Percentiles rank a stretch among this genome's conserved stretches.
Conservation (phyloP, 2,113 vertebrate genomes). For the Nesogale talazaci region DNA sequence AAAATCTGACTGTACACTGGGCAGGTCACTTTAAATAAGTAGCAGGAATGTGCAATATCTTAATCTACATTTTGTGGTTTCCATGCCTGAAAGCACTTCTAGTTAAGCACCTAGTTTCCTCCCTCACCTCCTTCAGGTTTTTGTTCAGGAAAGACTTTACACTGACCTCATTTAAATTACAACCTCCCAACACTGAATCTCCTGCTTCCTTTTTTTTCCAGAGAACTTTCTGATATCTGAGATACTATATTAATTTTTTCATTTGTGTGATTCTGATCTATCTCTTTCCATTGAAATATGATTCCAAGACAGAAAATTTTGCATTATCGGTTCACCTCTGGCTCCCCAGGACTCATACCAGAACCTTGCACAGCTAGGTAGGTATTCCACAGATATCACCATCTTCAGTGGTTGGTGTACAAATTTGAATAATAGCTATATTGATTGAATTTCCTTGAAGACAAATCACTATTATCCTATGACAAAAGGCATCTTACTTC, state of each 20-base stretch:
- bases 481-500: too few species aligned
- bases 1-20: background rate
- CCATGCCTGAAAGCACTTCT: background rate
- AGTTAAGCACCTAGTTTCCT: background rate
- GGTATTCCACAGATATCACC: too few species aligned
- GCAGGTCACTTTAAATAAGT: background rate
- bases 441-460: too few species aligned
- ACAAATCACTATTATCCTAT: too few species aligned
- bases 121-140: background rate
- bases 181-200: background rate
- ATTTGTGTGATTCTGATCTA: background rate
- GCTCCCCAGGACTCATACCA: background rate
- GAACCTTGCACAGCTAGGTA: background rate
- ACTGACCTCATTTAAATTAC: background rate
- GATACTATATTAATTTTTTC: background rate
- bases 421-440: too few species aligned
- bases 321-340: background rate
- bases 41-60: background rate
- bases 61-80: background rate
- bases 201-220: constrained; percentile 25
- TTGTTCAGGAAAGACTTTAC: background rate
- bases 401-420: too few species aligned
- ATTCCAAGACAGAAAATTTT: background rate
- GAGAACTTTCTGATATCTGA: background rate
- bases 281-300: background rate